Conservation (phyloP, 2,113 vertebrate species). For the Anseranas semipalmata region DNA sequence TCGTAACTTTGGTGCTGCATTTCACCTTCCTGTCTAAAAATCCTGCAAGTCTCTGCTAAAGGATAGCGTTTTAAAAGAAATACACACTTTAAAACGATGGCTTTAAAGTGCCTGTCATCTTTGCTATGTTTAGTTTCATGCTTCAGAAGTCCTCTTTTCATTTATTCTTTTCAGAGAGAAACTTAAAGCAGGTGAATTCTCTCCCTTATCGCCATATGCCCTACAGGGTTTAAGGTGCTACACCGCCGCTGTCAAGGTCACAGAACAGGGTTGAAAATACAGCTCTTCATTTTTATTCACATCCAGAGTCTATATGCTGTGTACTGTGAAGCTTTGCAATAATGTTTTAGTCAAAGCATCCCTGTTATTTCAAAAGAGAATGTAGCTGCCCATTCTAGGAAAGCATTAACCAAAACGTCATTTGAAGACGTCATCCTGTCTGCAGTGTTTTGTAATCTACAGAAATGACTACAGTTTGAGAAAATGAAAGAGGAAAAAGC, state of each 20-base stretch:
- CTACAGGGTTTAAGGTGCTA: background rate
- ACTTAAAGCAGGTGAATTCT: background rate
- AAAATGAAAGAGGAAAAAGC: slow-evolving; percentile 39
- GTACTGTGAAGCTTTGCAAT: background rate
- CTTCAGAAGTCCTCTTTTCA: background rate
- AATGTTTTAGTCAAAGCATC: background rate
- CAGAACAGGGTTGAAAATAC: background rate
- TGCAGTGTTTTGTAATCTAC: slow-evolving; percentile 25
- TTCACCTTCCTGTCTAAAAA: background rate
- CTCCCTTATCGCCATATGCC: rapidly evolving
- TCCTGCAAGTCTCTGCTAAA: background rate
- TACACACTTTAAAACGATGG: rapidly evolving
- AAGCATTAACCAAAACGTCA: background rate
- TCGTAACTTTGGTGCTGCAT: background rate
- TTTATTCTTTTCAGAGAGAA: background rate
- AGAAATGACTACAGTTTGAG: background rate
- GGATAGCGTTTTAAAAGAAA: background rate
- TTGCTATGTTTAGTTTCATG: background rate
- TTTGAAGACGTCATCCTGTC: slow-evolving; percentile 9
- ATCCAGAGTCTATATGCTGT: background rate
- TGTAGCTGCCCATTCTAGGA: background rate
- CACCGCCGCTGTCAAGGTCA: background rate
- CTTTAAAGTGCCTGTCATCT: background rate
- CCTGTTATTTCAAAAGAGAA: background rate
- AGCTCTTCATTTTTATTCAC: background rate